Evolutionary conservation across 2,113 vertebrate genomes (phyloP), one percentile per base, ranked within the genome.

Genomic region (Telmatochromis bifrenatus): DNA sequence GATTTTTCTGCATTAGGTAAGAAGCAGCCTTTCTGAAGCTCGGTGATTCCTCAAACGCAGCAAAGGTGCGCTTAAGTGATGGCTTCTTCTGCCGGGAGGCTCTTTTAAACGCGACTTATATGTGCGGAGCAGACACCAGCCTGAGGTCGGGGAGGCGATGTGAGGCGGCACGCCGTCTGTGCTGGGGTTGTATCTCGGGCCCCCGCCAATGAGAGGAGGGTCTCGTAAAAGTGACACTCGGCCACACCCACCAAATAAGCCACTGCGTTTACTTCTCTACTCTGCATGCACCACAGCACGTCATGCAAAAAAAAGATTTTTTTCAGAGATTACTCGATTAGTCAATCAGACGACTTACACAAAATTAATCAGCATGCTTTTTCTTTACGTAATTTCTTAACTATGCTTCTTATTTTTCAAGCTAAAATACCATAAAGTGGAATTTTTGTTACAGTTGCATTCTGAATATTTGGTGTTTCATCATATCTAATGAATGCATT

Each of bases 181-280:
- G 39, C 62, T 26, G 56, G 62, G 75, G 45, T 82, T 77, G 68
- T 26, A 65, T 88, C 88, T 81, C 31, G 39, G 68, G 79, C 56
- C 58, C 58, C 42, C 31, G 17, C 84, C 90, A 85, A 70, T 70
- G 84, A 92, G 90, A 79, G 86, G 90, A 83, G 49, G 65, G 84
- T 37, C 39, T 89, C 87, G 54, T 90, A 84, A 88, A 96, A 83
- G 83, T 90, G 92, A 91, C 87, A 91, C 42, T 39, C 19, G 2
- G 77, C 84, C 90, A 92, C 93, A 87, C 84, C 89, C 91, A 84
- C 79, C 75, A 21, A 88, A 82, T 73, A 70, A 79, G 21, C 83
- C 51, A 55, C 60, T 14, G 49, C 42, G 13, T 83, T 81, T 51
- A 84, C 15, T 51, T 42, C 37, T 12, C 42, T 15, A 68, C 35